Base-by-base conservation (phyloP, 92 coral and sea anemone species). In the Palythoa heliodiscus region DNA sequence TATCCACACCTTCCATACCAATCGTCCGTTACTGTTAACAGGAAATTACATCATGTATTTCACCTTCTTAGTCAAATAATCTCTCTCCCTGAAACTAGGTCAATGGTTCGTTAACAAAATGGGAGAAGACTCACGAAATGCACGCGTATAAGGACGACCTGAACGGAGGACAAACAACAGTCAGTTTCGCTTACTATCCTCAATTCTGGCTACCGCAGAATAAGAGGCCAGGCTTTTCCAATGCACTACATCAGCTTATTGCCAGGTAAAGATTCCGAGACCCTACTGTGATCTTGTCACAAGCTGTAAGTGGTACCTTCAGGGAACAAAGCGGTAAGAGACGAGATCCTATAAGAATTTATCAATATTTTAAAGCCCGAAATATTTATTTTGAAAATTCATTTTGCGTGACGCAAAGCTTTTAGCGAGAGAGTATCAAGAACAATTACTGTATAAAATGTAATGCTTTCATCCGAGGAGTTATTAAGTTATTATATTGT, bases 51-150 rank as follows among this genome's bases (percentile, higher is more conserved):
- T 43, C 50, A 43, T 43, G 50, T 43, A 8, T 43, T 43, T 43
- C 50, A 43, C 50, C 50, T 43, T 58, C 20, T 58, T 58, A 58
- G 19, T 19, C 12, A 58, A 58, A 58, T 4, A 58, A 54, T 20
- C 16, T 37, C 35, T 71, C 67, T 84, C 64, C 35, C 50, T 60
- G 37, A 25, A 20, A 80, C 48, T 79, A 93, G 97, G 87, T 93
- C 16, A 93, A 94, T 22, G 98, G 98, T 38, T 86, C 98, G 11
- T 75, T 94, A 29, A 86, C 86, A 19, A 90, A 90, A 52, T 94
- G 98, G 98, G 93, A 92, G 20, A 92, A 92, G 82, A 94, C 98
- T 6, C 98, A 94, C 79, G 82, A 93, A 5, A 94, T 92, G 95
- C 91, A 88, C 77, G 84, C 90, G n/a, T 94, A 89, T 78, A 87